These are phyloP conservation scores for Patella depressa DNA, from an alignment of 2,888 invertebrate genomes.

Conservation along the genomic window DNA sequence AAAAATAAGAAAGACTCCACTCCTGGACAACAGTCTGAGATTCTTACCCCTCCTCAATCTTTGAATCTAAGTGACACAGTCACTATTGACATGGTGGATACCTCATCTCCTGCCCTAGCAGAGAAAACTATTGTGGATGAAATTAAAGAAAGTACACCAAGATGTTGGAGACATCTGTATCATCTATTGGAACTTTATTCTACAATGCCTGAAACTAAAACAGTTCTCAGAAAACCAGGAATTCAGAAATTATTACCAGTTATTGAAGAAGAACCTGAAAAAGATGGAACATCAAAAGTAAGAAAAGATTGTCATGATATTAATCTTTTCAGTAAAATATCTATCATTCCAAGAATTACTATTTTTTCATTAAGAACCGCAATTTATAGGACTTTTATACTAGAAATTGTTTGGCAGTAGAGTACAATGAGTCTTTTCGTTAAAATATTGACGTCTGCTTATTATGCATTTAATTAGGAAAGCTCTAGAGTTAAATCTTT, in stretches of 20 bases:
- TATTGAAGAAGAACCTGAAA: constrained; percentile 71
- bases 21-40: constrained; percentile 43
- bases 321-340: no score
- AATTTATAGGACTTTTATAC: no score
- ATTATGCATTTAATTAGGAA: no score
- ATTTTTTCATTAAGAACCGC: no score
- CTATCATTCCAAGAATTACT: no score
- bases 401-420: no score
- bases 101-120: constrained; percentile 67
- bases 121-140: constrained; percentile 70
- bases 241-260: constrained; percentile 52
- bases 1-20: constrained; percentile 31
- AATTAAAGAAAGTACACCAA: constrained; percentile 76
- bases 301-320: not conserved
- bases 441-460: no score
- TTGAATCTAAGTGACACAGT: constrained; percentile 69
- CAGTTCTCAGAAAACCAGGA: constrained; percentile 74
- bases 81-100: constrained; percentile 63
- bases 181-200: constrained; percentile 92
- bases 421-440: no score
- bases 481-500: no score
- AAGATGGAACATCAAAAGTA: constrained; percentile 36
- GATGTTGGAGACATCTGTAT: constrained; percentile 96
- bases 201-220: constrained; percentile 94
- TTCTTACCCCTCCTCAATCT: constrained; percentile 61